Percentiles rank a stretch among this genome's conserved stretches.
These are phyloP conservation scores for Isurus oxyrinchus DNA, from an alignment of 2,113 vertebrate genomes.

Conservation along the genomic window DNA sequence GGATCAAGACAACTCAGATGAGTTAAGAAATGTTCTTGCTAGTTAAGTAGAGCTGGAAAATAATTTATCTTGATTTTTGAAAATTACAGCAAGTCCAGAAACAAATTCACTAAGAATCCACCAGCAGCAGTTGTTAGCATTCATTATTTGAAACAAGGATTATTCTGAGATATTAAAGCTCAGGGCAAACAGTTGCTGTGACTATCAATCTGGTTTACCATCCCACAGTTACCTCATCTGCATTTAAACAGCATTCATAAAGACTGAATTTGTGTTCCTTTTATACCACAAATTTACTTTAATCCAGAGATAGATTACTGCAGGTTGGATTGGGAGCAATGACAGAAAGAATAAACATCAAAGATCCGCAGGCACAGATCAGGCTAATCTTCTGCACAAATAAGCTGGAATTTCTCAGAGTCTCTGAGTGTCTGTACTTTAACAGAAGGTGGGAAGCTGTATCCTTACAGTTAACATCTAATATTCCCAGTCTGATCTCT, in stretches of 20 bases:
- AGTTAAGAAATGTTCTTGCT: background rate
- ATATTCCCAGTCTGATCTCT: background rate
- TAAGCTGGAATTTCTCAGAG: background rate
- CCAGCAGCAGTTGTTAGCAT: background rate
- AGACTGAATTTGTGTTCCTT: background rate
- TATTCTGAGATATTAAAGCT: constrained; percentile 1
- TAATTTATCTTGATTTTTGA: constrained; percentile 19
- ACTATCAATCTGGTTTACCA: background rate
- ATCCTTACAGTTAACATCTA: background rate
- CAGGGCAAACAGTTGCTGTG: constrained; percentile 4
- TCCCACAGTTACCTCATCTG: background rate
- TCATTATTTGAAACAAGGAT: constrained; percentile 25
- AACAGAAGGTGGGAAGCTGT: background rate
- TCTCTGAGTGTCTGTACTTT: background rate
- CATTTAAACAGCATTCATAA: constrained; percentile 32
- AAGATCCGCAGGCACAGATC: background rate
- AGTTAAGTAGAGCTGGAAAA: background rate
- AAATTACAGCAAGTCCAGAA: background rate
- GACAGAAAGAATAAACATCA: constrained; percentile 31
- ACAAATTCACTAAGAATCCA: constrained; percentile 12
- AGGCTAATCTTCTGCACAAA: background rate
- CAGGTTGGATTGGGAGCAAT: background rate
- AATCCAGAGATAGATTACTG: constrained; percentile 33
- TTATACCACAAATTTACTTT: constrained; percentile 18
- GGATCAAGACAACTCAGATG: background rate